Base-by-base conservation (phyloP, 2,888 invertebrate species). In the Octonoba sinensis region DNA sequence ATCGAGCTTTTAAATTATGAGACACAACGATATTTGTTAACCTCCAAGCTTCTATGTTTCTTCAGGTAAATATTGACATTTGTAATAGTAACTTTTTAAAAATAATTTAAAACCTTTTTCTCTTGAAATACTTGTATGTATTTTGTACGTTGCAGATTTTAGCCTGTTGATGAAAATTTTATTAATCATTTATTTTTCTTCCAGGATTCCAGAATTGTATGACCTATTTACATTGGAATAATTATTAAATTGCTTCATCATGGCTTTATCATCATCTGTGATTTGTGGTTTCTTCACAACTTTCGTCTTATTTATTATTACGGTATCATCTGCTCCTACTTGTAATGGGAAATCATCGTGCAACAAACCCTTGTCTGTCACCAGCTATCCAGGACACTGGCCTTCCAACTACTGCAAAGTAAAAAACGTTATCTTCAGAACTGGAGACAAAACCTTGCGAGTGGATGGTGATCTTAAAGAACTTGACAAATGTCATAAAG, bases 381-480 rank as follows among this genome's bases (percentile, higher is more conserved):
- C 66, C 54, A 77, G 70, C 49, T 78, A 62, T 54, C 83, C 83
- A 13, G 84, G 84, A 22, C 84, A 84, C n/a, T 84, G 83, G 83
- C 84, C 84, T 11, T 69, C 81, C 20, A 83, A 64, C 59, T 83
- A 84, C 51, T 84, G 84, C 60, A 77, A 64, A 27, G 56, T 84
- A 16, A 82, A 82, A 46, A 83, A 84, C 59, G 82, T 84, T 1
- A 73, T 83, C 16, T 78, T 84, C 54, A 77, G 73, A 36, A 82
- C 78, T 18, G 70, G 73, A 8, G 72, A 82, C 15, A 69, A 67
- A 0, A 66, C 69, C 22, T 66, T 84, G 16, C 57, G 57, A 3
- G 22, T 84, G 13, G 57, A 75, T 49, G 70, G 71, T 8, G 73
- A 84, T 46, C 62, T 78, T 13, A 22, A 62, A 27, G 71, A 82